Base-by-base conservation (phyloP, 2,113 vertebrate genomes). In the Hoplias malabaricus region DNA sequence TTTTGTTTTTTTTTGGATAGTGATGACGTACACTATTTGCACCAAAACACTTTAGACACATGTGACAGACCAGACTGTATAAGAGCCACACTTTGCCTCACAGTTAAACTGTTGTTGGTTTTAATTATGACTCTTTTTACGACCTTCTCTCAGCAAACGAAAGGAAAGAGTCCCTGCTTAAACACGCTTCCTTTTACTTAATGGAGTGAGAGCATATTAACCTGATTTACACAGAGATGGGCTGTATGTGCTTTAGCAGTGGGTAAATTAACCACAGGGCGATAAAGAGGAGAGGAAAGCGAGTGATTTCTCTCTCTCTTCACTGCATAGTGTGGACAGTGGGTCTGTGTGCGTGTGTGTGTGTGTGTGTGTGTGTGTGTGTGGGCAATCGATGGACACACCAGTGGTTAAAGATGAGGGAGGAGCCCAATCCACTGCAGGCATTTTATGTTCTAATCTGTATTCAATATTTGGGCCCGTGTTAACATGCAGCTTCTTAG, bases 181-280 rank as follows among this genome's bases (percentile, higher is more conserved):
- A 94, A 93, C 92, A 92, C 90, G 91, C 92, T 94, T 94, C 92
- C 90, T 93, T 94, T 94, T 93, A 93, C 86, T 93, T 95, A 95
- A 95, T 94, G 94, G 93, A 87, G 93, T 94, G 93, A 93, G 94
- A 92, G 94, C 92, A 92, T 92, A 95, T 94, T 94, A 94, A 90
- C 89, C 88, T 94, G 92, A 94, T 96, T 96, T 95, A 94, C 94
- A 94, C 91, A 91, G 89, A 88, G 93, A 90, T 93, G 93, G 63
- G 59, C 87, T 89, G 91, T 92, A 92, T 92, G 90, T 94, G 92
- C 93, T 93, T 94, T 93, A 93, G 92, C 91, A 92, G 92, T 94
- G 92, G 93, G 93, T 73, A 95, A 93, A 96, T 94, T 94, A 95
- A 91, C 91, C 87, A 84, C 89, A 86, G 92, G 92, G 91, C 92